Percentiles rank a stretch among this genome's conserved stretches.
Conservation (phyloP, 2,888 invertebrate species). For the Microplitis manilae region DNA sequence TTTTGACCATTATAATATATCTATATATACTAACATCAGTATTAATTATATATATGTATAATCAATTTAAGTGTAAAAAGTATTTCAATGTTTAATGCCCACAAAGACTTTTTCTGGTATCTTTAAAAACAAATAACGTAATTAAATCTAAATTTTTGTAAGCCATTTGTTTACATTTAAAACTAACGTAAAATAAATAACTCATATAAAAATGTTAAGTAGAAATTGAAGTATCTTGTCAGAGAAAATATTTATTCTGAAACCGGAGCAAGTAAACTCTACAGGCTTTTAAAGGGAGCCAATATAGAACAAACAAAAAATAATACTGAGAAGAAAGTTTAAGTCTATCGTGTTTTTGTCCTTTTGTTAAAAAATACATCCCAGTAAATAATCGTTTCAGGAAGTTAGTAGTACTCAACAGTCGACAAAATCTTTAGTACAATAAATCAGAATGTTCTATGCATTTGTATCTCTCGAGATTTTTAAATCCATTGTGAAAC, state of each 20-base stretch:
- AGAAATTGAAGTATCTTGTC: neutral
- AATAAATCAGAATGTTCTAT: neutral
- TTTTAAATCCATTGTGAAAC: neutral
- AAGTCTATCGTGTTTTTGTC: slow-evolving; percentile 9
- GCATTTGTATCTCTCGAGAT: neutral
- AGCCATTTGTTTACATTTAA: neutral
- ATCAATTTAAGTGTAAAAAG: too few species aligned
- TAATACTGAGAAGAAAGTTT: neutral
- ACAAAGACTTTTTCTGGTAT: neutral
- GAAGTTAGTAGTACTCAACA: neutral
- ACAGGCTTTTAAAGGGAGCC: slow-evolving; percentile 3
- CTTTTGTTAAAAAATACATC: slow-evolving; percentile 4
- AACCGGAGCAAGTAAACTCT: slow-evolving; percentile 5
- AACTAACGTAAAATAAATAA: neutral
- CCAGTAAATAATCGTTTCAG: neutral
- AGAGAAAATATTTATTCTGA: slow-evolving; percentile 10
- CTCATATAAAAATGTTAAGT: neutral
- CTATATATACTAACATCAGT: too few species aligned
- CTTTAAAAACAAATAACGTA: neutral
- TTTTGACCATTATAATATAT: too few species aligned
- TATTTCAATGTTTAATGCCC: too few species aligned
- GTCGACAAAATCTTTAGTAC: neutral
- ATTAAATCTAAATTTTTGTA: neutral
- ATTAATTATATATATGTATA: too few species aligned
- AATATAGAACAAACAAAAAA: neutral